Evolutionary conservation across 2,797 vertebrate species (phyloP), one percentile per base, ranked within the genome.

Genomic region (Harpagifer antarcticus): DNA sequence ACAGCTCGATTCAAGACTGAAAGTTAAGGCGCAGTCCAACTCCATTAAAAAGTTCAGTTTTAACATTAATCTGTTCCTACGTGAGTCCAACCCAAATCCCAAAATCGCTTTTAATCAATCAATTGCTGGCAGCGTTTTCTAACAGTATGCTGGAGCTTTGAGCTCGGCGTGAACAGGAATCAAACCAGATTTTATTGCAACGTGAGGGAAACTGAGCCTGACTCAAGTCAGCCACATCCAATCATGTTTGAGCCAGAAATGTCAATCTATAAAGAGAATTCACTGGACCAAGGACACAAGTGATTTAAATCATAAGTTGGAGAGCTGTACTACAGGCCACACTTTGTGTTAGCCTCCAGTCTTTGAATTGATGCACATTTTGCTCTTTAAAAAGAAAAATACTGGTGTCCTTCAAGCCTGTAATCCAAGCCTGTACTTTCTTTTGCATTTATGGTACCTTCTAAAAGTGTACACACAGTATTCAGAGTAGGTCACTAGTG

Each of bases 21-120:
- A 86, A 81, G 77, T 86, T 86, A 54, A 71, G 42, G 20, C 11
- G 1, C 13, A 48, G 11, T 55, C 65, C 59, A 63, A 72, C 73
- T 80, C 73, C 78, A 55, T 64, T n/a, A 42, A 61, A 44, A 83
- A 66, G 47, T 72, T 83, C 3, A 43, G 9, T 44, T 54, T 58
- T 23, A 44, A 55, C 48, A 52, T 60, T 5, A 43, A 40, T 67
- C 57, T 40, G 20, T 48, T 57, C 59, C 16, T 43, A 20, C 43
- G 40, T n/a, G n/a, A 83, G 55, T 68, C 47, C 3, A 40, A n/a
- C 11, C 9, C 2, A 19, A 75, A 68, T 50, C 56, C 48, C 31
- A 3, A 64, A 66, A 55, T 69, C 44, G 5, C 15, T 54, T 17
- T 68, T 56, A 61, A 72, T 45, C 11, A 14, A 10, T 65, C 42